Evolutionary conservation across 2,888 invertebrate genomes (phyloP).

Genomic region (Polydrusus cervinus): DNA sequence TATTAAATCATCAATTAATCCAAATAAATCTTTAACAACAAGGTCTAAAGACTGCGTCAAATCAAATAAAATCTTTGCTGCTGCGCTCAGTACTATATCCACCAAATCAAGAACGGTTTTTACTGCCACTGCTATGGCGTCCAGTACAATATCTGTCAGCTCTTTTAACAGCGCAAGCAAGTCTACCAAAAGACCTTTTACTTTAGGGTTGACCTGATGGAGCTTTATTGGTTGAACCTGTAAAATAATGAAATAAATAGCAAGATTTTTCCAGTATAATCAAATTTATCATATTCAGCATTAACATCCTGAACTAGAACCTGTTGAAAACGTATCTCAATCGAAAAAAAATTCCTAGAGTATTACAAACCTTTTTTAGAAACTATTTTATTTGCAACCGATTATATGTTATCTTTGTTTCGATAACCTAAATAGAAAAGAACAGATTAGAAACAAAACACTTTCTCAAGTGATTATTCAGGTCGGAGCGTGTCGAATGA

Average conservation of each 20-base stretch:
- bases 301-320: no score
- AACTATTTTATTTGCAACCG: no score
- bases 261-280: no score
- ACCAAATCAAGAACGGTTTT: neutral
- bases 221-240: neutral
- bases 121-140: neutral
- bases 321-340: no score
- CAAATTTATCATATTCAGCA: no score
- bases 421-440: no score
- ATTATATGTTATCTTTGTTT: no score
- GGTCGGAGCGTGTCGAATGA: no score
- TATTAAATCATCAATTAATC: neutral
- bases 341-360: no score
- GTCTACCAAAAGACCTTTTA: neutral
- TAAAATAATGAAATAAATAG: neutral
- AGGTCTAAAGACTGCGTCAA: neutral
- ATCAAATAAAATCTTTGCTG: neutral
- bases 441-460: no score
- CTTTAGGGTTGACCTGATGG: neutral
- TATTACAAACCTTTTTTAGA: no score
- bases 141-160: neutral
- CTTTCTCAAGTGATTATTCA: no score
- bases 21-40: neutral
- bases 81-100: neutral
- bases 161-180: neutral